Evolutionary conservation across 2,113 vertebrate genomes (phyloP).

Genomic region (Todiramphus saurophagus): DNA sequence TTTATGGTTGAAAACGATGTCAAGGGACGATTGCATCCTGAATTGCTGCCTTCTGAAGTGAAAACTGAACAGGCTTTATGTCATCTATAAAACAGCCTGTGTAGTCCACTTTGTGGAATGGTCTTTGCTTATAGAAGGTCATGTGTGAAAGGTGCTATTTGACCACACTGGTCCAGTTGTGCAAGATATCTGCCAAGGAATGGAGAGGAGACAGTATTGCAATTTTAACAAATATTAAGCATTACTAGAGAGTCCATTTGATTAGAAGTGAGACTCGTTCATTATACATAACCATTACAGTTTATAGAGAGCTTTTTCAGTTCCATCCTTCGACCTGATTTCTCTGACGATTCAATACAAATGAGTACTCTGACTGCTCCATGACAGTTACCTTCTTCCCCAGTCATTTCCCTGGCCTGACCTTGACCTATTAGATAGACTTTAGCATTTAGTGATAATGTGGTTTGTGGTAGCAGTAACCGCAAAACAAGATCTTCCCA

Average conservation of each 20-base stretch:
- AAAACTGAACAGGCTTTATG: not conserved
- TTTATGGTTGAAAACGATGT: not conserved
- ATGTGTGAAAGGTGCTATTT: not conserved
- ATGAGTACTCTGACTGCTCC: not conserved
- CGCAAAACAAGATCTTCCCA: slow-evolving; percentile 75
- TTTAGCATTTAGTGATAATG: slow-evolving; percentile 62
- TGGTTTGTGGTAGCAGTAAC: slow-evolving; percentile 75
- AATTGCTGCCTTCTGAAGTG: slow-evolving; percentile 1
- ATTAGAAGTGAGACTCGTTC: not conserved
- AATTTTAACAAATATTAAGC: not conserved
- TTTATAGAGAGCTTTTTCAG: not conserved
- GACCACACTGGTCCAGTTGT: not conserved
- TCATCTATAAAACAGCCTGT: not conserved
- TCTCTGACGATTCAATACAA: not conserved
- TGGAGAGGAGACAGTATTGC: not conserved
- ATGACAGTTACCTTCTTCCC: not conserved
- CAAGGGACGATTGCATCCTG: not conserved
- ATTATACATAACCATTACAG: not conserved
- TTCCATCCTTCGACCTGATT: not conserved
- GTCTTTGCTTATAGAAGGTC: not conserved
- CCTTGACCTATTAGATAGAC: slow-evolving; percentile 74
- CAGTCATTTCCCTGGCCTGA: slow-evolving; percentile 29
- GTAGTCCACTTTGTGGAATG: not conserved
- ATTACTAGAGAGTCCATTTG: not conserved
- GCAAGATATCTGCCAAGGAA: rapidly evolving